phyloP scores from a whole-genome alignment of 2,113 vertebrate species.

The Corvus moneduloides region DNA sequence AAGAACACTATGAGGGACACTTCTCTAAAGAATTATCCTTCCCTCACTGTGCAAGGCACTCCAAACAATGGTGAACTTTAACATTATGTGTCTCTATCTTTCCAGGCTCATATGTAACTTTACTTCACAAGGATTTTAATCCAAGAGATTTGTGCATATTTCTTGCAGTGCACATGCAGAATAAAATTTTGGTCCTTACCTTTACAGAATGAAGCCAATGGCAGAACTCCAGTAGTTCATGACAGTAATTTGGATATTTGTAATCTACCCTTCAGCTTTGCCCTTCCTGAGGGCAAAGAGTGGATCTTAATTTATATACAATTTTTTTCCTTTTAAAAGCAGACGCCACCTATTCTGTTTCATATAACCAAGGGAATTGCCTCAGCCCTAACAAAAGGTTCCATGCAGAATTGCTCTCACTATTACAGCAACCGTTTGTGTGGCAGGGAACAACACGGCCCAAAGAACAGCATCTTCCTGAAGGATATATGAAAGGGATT shows the following conservation, averaged over 20 bases:
- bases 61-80: neutral
- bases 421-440: fast-evolving
- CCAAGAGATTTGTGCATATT: neutral
- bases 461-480: neutral
- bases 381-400: neutral
- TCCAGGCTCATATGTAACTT: neutral
- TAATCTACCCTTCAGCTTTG: neutral
- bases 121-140: neutral
- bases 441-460: neutral
- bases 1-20: neutral
- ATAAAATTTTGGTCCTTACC: neutral
- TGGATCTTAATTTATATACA: neutral
- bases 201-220: neutral
- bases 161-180: neutral
- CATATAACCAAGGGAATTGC: neutral
- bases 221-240: neutral
- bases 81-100: neutral
- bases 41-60: neutral
- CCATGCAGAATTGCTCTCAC: neutral
- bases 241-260: neutral
- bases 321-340: neutral
- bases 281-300: neutral
- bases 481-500: neutral
- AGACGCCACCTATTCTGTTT: neutral
- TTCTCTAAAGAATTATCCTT: neutral